Evolutionary conservation across 2,888 invertebrate genomes (phyloP).

Genomic region (Trissolcus japonicus): DNA sequence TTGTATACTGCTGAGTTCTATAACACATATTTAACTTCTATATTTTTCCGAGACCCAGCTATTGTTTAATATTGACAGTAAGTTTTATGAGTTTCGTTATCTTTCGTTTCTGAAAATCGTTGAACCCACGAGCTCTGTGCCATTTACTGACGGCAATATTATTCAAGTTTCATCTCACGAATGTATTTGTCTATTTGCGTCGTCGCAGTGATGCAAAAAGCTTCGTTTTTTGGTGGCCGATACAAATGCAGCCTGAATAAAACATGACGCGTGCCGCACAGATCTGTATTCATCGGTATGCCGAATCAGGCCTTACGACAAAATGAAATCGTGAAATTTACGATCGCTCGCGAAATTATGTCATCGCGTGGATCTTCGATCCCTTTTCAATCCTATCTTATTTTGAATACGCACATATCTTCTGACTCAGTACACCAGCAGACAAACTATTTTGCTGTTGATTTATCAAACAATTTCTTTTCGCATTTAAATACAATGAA

Average conservation of each 20-base stretch:
- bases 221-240: constrained; percentile 51
- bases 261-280: constrained; percentile 60
- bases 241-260: constrained; percentile 64
- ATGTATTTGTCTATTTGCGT: constrained; percentile 25
- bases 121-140: background rate
- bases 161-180: constrained; percentile 28
- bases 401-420: background rate
- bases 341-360: background rate
- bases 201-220: constrained; percentile 23
- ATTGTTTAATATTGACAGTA: background rate
- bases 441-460: no score
- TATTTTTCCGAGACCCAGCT: background rate
- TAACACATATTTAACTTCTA: background rate
- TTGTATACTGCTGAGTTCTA: background rate
- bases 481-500: no score
- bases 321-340: constrained; percentile 30
- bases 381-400: background rate
- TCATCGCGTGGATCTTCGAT: background rate
- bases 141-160: constrained; percentile 14
- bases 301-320: constrained; percentile 45
- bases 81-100: background rate
- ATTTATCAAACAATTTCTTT: no score
- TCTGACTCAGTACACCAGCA: no score
- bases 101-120: constrained; percentile 8
- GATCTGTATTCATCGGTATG: constrained; percentile 59